Evolutionary conservation across 2,888 invertebrate species (phyloP).

Genomic region (Rhaphigaster nebulosa): DNA sequence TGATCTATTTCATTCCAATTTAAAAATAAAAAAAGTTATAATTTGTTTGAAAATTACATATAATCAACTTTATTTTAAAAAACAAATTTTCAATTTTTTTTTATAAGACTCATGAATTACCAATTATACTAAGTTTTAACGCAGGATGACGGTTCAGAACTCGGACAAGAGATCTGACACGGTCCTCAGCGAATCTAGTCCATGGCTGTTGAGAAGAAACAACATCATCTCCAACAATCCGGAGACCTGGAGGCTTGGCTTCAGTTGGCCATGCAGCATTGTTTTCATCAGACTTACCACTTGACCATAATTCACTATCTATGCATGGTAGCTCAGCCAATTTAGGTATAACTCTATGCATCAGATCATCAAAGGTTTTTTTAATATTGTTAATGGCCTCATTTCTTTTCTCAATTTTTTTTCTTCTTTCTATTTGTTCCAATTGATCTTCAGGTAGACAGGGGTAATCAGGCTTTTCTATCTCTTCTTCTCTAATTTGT

Average conservation of each 20-base stretch:
- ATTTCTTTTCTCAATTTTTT: background rate
- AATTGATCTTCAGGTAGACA: background rate
- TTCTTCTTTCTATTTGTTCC: background rate
- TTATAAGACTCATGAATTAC: background rate
- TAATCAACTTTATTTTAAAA: background rate
- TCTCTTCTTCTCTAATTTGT: background rate
- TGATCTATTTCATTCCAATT: background rate
- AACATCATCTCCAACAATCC: background rate
- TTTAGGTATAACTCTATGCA: background rate
- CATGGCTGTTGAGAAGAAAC: background rate
- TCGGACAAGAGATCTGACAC: conserved; percentile 15
- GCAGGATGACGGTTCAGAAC: conserved; percentile 10
- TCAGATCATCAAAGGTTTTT: background rate
- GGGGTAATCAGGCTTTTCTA: background rate
- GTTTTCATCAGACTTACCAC: background rate
- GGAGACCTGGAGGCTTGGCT: background rate
- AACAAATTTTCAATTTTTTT: background rate
- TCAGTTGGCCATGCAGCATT: background rate
- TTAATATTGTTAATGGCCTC: background rate
- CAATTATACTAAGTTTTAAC: background rate
- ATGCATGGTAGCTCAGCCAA: conserved; percentile 31
- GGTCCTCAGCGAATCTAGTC: background rate
- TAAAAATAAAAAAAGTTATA: background rate
- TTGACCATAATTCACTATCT: conserved; percentile 27
- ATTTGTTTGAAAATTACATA: too few relatives aligned